phyloP scores from a whole-genome alignment of 2,797 vertebrate genomes.

The Rachycentron canadum region DNA sequence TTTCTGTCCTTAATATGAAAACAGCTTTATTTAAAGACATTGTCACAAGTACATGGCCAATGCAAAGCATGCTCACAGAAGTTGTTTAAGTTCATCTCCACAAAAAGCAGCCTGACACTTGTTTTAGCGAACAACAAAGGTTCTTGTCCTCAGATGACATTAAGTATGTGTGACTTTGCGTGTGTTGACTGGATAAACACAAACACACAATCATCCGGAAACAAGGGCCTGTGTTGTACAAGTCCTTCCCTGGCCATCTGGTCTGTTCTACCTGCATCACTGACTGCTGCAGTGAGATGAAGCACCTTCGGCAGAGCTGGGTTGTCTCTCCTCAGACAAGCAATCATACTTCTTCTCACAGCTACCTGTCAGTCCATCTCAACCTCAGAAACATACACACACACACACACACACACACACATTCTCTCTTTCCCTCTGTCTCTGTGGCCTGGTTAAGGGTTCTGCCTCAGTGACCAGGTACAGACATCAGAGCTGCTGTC shows the following conservation, averaged over 20 bases:
- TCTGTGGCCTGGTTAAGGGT: conserved; percentile 64
- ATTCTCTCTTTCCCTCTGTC: conserved; percentile 25
- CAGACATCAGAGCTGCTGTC: conserved; percentile 60
- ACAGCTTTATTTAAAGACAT: conserved; percentile 6
- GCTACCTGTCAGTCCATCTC: conserved; percentile 73
- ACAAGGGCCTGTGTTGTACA: conserved; percentile 55
- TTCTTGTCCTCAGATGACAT: conserved; percentile 56
- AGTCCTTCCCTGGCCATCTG: conserved; percentile 71
- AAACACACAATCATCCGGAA: conserved; percentile 67
- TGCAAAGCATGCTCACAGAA: conserved; percentile 10
- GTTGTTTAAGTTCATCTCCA: conserved; percentile 17
- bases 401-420: background rate
- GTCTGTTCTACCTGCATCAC: conserved; percentile 60
- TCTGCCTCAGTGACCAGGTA: conserved; percentile 69
- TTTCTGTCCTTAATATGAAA: background rate
- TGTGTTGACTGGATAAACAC: conserved; percentile 52
- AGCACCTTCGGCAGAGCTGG: conserved; percentile 52
- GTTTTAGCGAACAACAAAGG: conserved; percentile 44
- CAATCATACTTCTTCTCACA: conserved; percentile 68
- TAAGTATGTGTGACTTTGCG: conserved; percentile 37
- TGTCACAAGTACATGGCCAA: background rate
- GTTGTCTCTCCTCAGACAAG: conserved; percentile 63
- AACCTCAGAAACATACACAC: conserved; percentile 58
- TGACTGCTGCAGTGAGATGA: conserved; percentile 56
- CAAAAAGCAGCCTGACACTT: conserved; percentile 29